phyloP scores from a whole-genome alignment of 2,888 invertebrate species.

The Amphipoea oculea region DNA sequence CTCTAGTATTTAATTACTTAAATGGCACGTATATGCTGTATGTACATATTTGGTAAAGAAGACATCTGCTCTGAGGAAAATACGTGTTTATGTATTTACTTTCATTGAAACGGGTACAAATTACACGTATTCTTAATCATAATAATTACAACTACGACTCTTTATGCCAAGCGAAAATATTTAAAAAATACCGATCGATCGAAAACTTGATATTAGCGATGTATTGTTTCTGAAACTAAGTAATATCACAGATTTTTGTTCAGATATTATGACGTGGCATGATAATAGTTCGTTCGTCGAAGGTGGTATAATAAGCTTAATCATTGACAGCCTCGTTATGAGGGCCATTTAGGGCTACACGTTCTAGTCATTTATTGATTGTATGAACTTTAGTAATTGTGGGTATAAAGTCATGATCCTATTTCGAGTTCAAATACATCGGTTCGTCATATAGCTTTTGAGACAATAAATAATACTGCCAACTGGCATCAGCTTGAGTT shows the following conservation, averaged over 20 bases:
- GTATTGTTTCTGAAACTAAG: conserved; percentile 6
- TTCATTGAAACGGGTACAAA: not conserved
- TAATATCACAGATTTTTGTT: conserved; percentile 2
- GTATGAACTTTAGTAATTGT: conserved; percentile 35
- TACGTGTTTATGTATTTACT: not conserved
- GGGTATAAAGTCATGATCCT: conserved; percentile 37
- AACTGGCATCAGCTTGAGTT: conserved; percentile 18
- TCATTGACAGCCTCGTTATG: conserved; percentile 11
- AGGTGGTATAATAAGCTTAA: conserved; percentile 17
- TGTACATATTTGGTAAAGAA: not conserved
- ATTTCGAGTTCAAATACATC: conserved; percentile 48
- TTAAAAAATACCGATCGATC: not conserved
- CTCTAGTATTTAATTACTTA: conserved; percentile 4
- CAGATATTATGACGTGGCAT: conserved; percentile 6
- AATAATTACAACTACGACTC: too few relatives aligned
- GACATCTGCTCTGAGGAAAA: not conserved
- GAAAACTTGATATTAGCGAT: conserved; percentile 9
- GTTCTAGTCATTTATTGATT: conserved; percentile 40
- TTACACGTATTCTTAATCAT: not conserved
- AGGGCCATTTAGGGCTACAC: conserved; percentile 14
- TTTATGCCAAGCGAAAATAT: not conserved
- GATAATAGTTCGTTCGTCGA: conserved; percentile 9
- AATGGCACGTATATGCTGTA: not conserved
- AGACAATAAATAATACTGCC: conserved; percentile 39
- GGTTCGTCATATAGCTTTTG: conserved; percentile 25